Evolutionary conservation across 1,140 invertebrate species (phyloP), one percentile per base, ranked within the genome.

Genomic region (Nymphalis io): DNA sequence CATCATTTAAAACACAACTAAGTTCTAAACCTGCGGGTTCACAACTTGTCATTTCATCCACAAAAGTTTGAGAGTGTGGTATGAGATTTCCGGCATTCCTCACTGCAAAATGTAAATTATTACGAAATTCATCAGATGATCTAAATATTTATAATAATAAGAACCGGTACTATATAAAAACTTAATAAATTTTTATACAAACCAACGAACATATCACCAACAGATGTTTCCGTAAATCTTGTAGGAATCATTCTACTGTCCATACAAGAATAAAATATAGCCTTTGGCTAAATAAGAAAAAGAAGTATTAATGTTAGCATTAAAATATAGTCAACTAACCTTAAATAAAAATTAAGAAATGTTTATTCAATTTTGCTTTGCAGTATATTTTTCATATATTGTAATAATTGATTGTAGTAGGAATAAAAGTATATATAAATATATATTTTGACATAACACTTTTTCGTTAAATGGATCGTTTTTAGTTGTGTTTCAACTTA

Each of bases 141-240:
- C 10, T 44, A 15, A 44, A n/a, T 44, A 15, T 5, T 44, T 44
- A 15, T 15, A 44, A 46, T 18, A n/a, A 42, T 15, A 42, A 1
- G 1, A 10, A 42, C 3, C 3, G 12, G 11, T n/a, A n/a, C 2
- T 15, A 15, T 15, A 42, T 42, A 3, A 3, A 42, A 42, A 11
- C 10, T 33, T 33, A 33, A 8, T 33, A 42, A 20, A 20, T 21
- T 27, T n/a, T 27, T 62, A 59, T 74, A 90, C 94, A 88, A 93
- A 97, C 96, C 96, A 81, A 99, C 96, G 93, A 98, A 99, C 97
- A 98, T 98, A 86, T 99, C 98, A 55, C 98, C 98, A 70, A 99
- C 96, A 86, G 97, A 96, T 64, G 97, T 98, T 93, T 98, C 96
- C 42, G 97, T 98, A 91, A 99, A 98, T 86, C 97, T 94, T 68